These are phyloP conservation scores for Xestia ashworthii DNA, from an alignment of 2,888 invertebrate species.

Conservation along the genomic window DNA sequence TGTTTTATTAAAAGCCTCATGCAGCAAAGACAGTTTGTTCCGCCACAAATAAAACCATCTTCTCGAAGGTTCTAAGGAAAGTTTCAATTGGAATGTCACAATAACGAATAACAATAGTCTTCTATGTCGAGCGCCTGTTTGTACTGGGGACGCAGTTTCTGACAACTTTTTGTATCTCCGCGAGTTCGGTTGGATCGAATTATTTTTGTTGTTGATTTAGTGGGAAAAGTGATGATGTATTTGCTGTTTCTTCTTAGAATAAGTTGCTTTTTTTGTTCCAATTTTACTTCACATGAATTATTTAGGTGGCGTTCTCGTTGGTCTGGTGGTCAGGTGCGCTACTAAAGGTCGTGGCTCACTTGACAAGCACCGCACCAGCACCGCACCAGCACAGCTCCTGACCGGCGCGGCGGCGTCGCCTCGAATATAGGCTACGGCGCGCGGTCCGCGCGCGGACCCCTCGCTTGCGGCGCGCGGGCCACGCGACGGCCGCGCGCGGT, in stretches of 20 bases:
- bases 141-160: constrained; percentile 44
- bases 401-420: too few relatives aligned
- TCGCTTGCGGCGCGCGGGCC: too few relatives aligned
- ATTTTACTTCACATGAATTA: not conserved
- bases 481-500: too few relatives aligned
- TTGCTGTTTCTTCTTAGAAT: not conserved
- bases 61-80: constrained; percentile 66
- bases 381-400: too few relatives aligned
- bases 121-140: constrained; percentile 43
- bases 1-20: constrained; percentile 61
- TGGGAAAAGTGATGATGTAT: constrained; percentile 13
- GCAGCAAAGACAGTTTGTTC: constrained; percentile 53
- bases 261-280: not conserved
- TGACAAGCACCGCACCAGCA: too few relatives aligned
- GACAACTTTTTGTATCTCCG: constrained; percentile 55
- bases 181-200: constrained; percentile 36
- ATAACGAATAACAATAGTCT: constrained; percentile 74
- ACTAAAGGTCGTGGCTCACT: too few relatives aligned
- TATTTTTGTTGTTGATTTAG: constrained; percentile 50
- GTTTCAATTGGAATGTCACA: constrained; percentile 78
- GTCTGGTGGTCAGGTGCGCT: not conserved
- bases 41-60: constrained; percentile 56
- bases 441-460: too few relatives aligned
- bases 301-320: not conserved
- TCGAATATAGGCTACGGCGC: too few relatives aligned